Percentiles rank a stretch among this genome's conserved stretches.
phyloP scores from a whole-genome alignment of 2,113 vertebrate species.

The Sorex araneus region DNA sequence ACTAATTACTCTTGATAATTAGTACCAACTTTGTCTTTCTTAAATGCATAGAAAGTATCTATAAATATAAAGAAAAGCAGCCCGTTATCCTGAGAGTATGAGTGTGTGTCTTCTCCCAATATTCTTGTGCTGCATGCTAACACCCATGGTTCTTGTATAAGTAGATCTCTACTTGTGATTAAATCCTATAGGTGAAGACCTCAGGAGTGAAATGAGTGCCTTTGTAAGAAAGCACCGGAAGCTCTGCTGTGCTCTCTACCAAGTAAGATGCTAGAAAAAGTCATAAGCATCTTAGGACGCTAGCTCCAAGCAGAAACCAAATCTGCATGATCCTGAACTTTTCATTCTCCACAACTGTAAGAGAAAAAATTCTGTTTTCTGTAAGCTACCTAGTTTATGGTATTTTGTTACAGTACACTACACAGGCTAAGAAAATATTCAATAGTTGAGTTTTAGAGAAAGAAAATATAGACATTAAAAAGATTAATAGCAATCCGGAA shows the following conservation, averaged over 20 bases:
- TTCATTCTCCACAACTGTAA: not conserved
- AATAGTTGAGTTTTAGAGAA: slow-evolving; percentile 23
- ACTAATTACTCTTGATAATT: slow-evolving; percentile 4
- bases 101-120: not conserved
- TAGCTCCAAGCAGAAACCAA: not conserved
- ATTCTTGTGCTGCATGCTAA: not conserved
- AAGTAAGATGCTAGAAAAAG: not conserved
- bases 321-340: not conserved
- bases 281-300: not conserved
- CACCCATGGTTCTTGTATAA: not conserved
- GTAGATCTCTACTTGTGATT: not conserved
- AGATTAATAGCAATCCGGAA: not conserved
- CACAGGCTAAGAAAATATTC: not conserved
- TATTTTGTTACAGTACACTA: slow-evolving; percentile 16
- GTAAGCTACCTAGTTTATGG: not conserved
- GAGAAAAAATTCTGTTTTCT: not conserved
- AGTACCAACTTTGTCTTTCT: not conserved
- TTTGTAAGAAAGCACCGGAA: not conserved
- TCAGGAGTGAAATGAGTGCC: not conserved
- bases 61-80: not conserved
- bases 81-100: not conserved
- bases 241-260: not conserved
- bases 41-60: not conserved
- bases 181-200: not conserved
- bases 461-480: not conserved